Conservation (phyloP, 2,113 vertebrate genomes). For the Hylia prasina region DNA sequence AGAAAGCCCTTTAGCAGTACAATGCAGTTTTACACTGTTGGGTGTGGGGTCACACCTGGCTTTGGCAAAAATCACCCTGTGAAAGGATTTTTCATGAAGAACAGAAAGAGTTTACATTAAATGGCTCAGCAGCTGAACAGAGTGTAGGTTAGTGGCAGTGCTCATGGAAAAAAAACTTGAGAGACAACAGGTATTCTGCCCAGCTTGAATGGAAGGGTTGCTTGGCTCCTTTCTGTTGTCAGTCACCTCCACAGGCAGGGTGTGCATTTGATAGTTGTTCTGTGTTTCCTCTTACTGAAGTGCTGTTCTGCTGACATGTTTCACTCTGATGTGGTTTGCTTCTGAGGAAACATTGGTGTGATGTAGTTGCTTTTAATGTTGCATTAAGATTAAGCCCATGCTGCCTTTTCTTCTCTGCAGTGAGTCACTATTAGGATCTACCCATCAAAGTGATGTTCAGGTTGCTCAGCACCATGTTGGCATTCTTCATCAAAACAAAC, state of each 20-base stretch:
- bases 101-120: neutral
- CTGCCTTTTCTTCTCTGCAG: conserved; percentile 39
- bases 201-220: neutral
- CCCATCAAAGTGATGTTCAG: conserved; percentile 72
- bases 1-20: neutral
- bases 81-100: neutral
- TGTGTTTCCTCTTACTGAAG: neutral
- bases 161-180: neutral
- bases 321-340: neutral
- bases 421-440: conserved; percentile 72
- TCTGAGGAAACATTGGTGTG: neutral
- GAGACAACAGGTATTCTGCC: neutral
- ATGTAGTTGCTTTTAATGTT: neutral
- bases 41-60: neutral
- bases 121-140: neutral
- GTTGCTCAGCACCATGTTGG: conserved; percentile 53
- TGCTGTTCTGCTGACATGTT: neutral
- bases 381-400: neutral
- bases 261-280: no score
- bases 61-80: neutral
- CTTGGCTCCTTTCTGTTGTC: neutral
- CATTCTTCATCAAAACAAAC: conserved; percentile 42
- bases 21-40: neutral
- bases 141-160: neutral
- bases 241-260: neutral